Conservation (phyloP, 2,797 vertebrate species). For the Poeciliopsis paucimaculata region DNA sequence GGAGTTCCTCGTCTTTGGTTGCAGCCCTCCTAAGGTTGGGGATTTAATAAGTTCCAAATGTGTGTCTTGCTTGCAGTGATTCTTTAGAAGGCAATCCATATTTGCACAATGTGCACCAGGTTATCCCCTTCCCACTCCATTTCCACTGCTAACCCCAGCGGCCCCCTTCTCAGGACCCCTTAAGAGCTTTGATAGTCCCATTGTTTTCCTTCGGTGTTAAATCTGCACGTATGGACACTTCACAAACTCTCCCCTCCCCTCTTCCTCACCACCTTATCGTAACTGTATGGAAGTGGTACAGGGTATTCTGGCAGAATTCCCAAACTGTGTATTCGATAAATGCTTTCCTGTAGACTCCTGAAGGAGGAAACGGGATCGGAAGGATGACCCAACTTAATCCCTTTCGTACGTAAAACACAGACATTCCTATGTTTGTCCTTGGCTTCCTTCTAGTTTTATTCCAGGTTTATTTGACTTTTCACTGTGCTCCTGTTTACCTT, state of each 20-base stretch:
- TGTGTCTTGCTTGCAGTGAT: constrained; percentile 12
- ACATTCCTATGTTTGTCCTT: constrained; percentile 53
- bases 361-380: constrained; percentile 56
- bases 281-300: neutral
- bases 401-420: constrained; percentile 49
- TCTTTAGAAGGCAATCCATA: constrained; percentile 50
- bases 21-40: constrained; percentile 56
- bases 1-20: constrained; percentile 49
- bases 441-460: constrained; percentile 49
- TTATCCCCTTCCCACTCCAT: constrained; percentile 11
- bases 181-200: constrained; percentile 52
- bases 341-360: constrained; percentile 50
- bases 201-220: constrained; percentile 67
- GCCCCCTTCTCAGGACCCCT: constrained; percentile 46
- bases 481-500: constrained; percentile 32
- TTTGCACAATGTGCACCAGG: constrained; percentile 49
- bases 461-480: constrained; percentile 54
- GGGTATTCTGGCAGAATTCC: constrained; percentile 9
- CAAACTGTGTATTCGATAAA: constrained; percentile 22
- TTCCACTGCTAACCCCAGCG: constrained; percentile 40
- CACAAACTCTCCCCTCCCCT: constrained; percentile 18
- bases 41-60: constrained; percentile 78
- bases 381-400: constrained; percentile 64
- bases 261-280: constrained; percentile 38
- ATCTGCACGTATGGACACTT: constrained; percentile 66